Evolutionary conservation across 2,797 vertebrate genomes (phyloP).

Genomic region (Typhlichthys subterraneus): DNA sequence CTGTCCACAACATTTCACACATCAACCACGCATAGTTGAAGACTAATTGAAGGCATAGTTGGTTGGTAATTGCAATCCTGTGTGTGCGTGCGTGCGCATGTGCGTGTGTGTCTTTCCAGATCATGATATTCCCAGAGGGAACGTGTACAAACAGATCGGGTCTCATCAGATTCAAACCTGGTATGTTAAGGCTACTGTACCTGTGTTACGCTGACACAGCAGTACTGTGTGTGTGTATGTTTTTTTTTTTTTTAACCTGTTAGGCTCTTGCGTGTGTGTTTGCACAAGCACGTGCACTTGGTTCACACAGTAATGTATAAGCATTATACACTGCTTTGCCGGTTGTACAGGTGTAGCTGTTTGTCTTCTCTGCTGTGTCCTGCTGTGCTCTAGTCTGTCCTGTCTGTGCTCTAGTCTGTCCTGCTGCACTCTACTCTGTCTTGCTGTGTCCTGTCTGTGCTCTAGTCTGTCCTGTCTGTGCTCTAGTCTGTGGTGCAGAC

Average conservation of each 20-base stretch:
- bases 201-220: constrained; percentile 10
- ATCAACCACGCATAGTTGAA: background rate
- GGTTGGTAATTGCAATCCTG: background rate
- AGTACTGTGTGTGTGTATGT: background rate
- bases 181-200: constrained; percentile 73
- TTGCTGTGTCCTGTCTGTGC: too few species aligned
- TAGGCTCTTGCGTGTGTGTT: background rate
- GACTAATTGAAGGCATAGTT: background rate
- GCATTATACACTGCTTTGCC: background rate
- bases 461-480: too few species aligned
- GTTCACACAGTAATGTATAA: constrained; percentile 21
- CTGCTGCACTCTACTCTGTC: too few species aligned
- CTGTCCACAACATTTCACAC: background rate
- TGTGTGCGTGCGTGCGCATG: constrained; percentile 11
- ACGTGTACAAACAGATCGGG: constrained; percentile 97
- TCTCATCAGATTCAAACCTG: constrained; percentile 95
- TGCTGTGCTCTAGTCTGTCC: background rate
- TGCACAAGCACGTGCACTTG: constrained; percentile 11
- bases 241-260: background rate
- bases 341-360: constrained; percentile 20
- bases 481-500: too few species aligned
- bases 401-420: too few species aligned
- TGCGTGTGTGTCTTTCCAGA: constrained; percentile 70
- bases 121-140: constrained; percentile 98
- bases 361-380: background rate